Base-by-base conservation (phyloP, 2,113 vertebrate genomes). In the Xenopus borealis region DNA sequence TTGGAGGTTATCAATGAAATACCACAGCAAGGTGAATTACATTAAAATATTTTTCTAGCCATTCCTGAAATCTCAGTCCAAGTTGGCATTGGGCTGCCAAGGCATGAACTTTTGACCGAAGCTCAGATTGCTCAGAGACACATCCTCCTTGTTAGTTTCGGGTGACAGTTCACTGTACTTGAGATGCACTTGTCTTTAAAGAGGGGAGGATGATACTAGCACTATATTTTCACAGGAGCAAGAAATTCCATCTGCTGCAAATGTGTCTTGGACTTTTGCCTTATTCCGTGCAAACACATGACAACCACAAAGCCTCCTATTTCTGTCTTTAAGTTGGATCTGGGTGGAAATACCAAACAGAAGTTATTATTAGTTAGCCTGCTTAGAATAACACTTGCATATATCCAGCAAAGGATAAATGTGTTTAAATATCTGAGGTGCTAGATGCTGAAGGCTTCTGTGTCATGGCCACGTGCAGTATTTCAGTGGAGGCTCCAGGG, bases 211-310 rank as follows among this genome's bases (percentile, higher is more conserved):
- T 89, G 89, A 90, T 92, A 84, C 93, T 90, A 90, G 86, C 87
- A 5, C 83, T 83, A 78, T 90, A 89, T 92, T 93, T 94, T 92
- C 88, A 85, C 85, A 86, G 87, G 83, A 88, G 87, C 87, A 93
- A 93, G 89, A 93, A 94, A 93, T 92, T 93, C 92, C 90, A 88
- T 82, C 86, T 85, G 79, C 84, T 90, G 91, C 88, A 88, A 91
- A 90, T 91, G 88, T 91, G 89, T 91, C 85, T 92, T 92, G 91
- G 86, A 89, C 67, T 0, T 0, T 76, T 82, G 89, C 91, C 92
- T 76, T 30, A 86, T 88, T 88, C 88, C 88, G 89, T 81, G 82
- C 85, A 84, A 90, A 85, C 91, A 91, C 81, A 91, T 91, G 92
- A 91, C 89, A 80, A 83, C 90, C 86, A 83, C 85, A 89, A 80